Base-by-base conservation (phyloP, 2,888 invertebrate species). In the Heterodera filipjevi region DNA sequence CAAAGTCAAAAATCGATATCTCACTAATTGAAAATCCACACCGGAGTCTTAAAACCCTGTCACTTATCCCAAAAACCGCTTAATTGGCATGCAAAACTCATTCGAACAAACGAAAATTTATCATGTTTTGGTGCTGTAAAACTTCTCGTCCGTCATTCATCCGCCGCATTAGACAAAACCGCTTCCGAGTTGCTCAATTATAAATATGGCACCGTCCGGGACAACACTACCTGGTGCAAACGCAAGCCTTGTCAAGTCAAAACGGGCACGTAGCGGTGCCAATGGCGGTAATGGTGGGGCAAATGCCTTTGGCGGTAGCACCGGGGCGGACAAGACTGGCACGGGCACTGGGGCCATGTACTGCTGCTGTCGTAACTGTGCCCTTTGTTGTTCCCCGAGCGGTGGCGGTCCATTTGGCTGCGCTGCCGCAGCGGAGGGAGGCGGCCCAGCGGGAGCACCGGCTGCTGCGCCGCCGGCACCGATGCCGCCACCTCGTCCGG, bases 261-360 rank as follows among this genome's bases (percentile, higher is more conserved):
- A 59, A 27, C 27, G 59, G 27, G 10, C 10, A 8, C 59, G 33
- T 16, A 35, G 12, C 14, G 49, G 49, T 14, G 46, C 10, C n/a
- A 19, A 8, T 44, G 71, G 8, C 12, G 73, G 33, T 19, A 19
- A 30, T 16, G 73, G 73, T 6, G 71, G 39, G 16, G 27, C 6
- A 35, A 76, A 76, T 27, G 66, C 32, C 44, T 66, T 30, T 44
- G 66, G 66, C n/a, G 77, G 77, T 3, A 46, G 12, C 14, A 66
- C 32, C 27, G 70, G 53, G 10, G 77, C 70, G 14, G 77, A 71
- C 22, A 77, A 32, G 12, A 77, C 70, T 6, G 77, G 77, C 49
- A 70, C 70, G 44, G 70, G 70, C 49, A 71, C 71, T 27, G 49
- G 70, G 49, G 59, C 70, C 35, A 46, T 44, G 39, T 44, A 39